Conservation (phyloP, 30 jellyfish, hydroid and myxozoan genomes). For the Sanderia malayensis region DNA sequence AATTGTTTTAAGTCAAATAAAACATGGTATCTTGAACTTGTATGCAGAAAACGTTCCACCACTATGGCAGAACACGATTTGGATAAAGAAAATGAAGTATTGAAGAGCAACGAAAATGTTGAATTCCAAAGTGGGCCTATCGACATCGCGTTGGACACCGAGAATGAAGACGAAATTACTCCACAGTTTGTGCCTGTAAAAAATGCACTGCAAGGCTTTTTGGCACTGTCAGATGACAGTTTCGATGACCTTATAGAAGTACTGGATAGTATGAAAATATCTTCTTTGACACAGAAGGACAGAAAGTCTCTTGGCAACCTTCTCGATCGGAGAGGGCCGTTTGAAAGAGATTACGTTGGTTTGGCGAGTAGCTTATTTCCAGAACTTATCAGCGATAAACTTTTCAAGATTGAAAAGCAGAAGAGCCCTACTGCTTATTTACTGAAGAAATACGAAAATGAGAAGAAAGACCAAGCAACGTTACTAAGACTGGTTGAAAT, state of each 20-base stretch:
- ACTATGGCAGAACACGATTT: background rate
- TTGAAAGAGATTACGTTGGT: conserved; percentile 34
- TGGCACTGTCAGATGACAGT: background rate
- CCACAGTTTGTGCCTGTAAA: too few species aligned
- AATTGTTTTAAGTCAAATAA: too few species aligned
- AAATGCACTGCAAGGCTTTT: too few species aligned
- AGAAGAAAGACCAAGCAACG: conserved; percentile 26
- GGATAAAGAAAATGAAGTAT: background rate
- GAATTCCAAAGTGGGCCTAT: too few species aligned
- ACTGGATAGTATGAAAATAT: conserved; percentile 2
- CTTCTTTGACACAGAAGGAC: background rate
- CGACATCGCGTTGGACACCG: too few species aligned
- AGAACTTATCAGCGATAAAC: background rate
- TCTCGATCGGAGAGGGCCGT: conserved; percentile 27
- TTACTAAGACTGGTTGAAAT: conserved; percentile 22
- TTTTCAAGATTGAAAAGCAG: conserved; percentile 8
- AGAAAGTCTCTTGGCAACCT: conserved; percentile 17
- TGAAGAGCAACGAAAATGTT: background rate
- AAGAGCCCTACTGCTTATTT: conserved; percentile 28
- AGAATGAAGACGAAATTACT: too few species aligned
- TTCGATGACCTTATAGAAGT: background rate
- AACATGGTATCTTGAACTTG: too few species aligned
- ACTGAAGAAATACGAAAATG: conserved; percentile 21
- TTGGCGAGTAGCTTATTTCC: conserved; percentile 51
- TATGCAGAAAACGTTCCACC: too few species aligned